Percentiles rank a stretch among this genome's conserved stretches.
phyloP scores from a whole-genome alignment of 1,140 invertebrate species.

The Brachionus rotundiformis region DNA sequence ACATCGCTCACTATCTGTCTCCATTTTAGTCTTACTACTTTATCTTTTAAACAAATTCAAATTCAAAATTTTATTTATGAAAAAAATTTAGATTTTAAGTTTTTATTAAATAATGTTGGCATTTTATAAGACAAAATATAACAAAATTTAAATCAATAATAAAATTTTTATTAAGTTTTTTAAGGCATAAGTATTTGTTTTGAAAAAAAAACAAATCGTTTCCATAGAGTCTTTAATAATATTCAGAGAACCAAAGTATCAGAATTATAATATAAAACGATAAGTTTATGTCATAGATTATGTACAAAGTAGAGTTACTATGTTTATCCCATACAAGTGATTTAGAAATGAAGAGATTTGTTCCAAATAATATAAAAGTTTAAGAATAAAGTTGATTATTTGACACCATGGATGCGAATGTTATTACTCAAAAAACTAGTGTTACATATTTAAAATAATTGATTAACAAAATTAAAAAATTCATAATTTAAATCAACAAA shows the following conservation, averaged over 20 bases:
- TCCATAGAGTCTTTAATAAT: background rate
- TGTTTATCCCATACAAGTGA: background rate
- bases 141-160: background rate
- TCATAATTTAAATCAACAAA: background rate
- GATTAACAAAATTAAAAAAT: background rate
- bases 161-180: background rate
- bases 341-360: background rate
- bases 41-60: background rate
- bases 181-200: too few relatives aligned
- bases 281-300: background rate
- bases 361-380: background rate
- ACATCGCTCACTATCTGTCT: conserved; percentile 3
- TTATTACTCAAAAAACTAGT: background rate
- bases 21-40: background rate
- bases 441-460: background rate
- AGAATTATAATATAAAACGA: background rate
- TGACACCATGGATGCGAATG: background rate
- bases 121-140: background rate
- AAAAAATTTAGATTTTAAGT: background rate
- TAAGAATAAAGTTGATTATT: background rate
- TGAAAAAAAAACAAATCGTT: background rate
- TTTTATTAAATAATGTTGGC: background rate
- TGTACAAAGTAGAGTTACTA: background rate
- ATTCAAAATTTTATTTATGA: too few relatives aligned
- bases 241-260: background rate